A percentile compares a stretch with the other conserved stretches of the same genome.
These are phyloP conservation scores for Galeruca laticollis DNA, from an alignment of 2,888 invertebrate genomes.

Conservation along the genomic window DNA sequence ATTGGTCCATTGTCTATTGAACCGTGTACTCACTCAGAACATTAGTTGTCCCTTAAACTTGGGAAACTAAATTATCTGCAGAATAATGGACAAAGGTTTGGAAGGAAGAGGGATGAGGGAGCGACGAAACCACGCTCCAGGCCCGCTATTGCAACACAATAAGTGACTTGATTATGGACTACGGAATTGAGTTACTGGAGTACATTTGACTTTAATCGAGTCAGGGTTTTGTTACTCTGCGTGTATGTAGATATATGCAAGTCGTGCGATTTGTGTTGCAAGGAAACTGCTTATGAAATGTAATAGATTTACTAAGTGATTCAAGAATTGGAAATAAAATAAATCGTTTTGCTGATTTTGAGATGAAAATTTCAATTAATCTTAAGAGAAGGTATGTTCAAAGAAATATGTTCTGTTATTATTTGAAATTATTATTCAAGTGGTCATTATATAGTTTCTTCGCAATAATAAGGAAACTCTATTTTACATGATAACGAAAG, in stretches of 20 bases:
- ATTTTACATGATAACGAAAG: too few relatives aligned
- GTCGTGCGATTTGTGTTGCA: neutral
- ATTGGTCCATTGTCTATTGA: slow-evolving; percentile 67
- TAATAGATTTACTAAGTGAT: too few relatives aligned
- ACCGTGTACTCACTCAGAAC: slow-evolving; percentile 53
- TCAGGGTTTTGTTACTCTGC: slow-evolving; percentile 17
- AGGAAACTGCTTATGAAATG: too few relatives aligned
- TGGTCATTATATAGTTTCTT: too few relatives aligned
- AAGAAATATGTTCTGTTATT: too few relatives aligned
- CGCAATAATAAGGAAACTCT: too few relatives aligned
- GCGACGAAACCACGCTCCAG: slow-evolving; percentile 42
- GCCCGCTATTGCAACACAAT: slow-evolving; percentile 48
- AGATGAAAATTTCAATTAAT: too few relatives aligned
- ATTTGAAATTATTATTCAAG: too few relatives aligned
- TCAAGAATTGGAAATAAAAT: too few relatives aligned
- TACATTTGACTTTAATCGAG: slow-evolving; percentile 37
- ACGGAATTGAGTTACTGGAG: slow-evolving; percentile 42
- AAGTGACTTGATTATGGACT: slow-evolving; percentile 52
- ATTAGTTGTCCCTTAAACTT: slow-evolving; percentile 61
- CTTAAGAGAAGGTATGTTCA: too few relatives aligned
- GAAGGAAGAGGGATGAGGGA: slow-evolving; percentile 45
- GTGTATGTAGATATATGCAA: neutral
- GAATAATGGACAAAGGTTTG: slow-evolving; percentile 64
- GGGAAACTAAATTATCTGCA: slow-evolving; percentile 62
- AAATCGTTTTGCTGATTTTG: too few relatives aligned